Evolutionary conservation across 1,140 invertebrate species (phyloP), one percentile per base, ranked within the genome.

Genomic region (Ruditapes philippinarum): DNA sequence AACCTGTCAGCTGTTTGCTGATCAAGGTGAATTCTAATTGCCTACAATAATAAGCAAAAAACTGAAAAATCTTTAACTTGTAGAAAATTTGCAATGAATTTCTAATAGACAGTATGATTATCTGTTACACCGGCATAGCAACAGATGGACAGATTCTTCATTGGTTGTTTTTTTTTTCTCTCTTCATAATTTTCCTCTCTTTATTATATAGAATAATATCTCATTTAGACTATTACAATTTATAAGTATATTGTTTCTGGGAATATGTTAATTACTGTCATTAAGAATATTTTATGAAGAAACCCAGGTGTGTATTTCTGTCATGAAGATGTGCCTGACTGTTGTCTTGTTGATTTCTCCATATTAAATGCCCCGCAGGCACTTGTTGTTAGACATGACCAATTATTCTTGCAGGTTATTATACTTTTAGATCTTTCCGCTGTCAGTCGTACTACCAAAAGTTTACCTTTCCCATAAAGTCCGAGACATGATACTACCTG

Each of bases 391-490:
- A 81, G 79, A 81, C 79, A 65, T 62, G 25, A 42, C 57, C 54
- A 62, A 81, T 81, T 81, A 81, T 65, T 81, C 60, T 81, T 65
- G 31, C 25, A 42, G 11, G 38, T 62, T 81, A 81, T 62, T 45
- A 40, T n/a, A 40, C 51, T 42, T 60, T 81, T 42, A 81, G 79
- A 49, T 65, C 79, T 65, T n/a, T 62, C 2, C 25, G 22, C 79
- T 81, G 79, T 81, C 79, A 81, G 62, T 49, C n/a, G n/a, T 49
- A 36, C 42, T 38, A 54, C 42, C 36, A 38, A 78, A 65, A 57
- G 54, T 81, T 81, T 81, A 65, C 57, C 54, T 62, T 62, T 81
- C 51, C 79, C 79, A 54, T 42, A 57, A 81, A 62, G 28, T 45
- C n/a, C 1, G 54, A 62, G 54, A 62, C 79, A 81, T 25, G 42